These are phyloP conservation scores for Cochlearius cochlearius DNA, from an alignment of 2,113 vertebrate species.

Conservation along the genomic window DNA sequence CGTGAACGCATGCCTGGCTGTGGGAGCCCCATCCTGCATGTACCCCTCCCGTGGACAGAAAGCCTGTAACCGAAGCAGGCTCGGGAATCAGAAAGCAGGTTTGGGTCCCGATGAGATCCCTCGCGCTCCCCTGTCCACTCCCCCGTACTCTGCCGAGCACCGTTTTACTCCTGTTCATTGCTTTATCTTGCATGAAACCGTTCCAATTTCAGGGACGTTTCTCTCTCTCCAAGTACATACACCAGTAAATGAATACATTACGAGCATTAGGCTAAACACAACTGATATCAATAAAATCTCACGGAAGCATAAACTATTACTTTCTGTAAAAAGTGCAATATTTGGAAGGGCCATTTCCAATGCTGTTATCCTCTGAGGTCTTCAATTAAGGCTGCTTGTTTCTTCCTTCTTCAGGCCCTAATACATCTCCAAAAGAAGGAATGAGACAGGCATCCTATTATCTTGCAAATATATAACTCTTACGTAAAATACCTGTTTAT, in stretches of 20 bases:
- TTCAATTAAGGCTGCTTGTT: background rate
- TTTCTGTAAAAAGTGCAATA: background rate
- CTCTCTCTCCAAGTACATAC: background rate
- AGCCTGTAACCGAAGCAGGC: fast-evolving
- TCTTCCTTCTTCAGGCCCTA: background rate
- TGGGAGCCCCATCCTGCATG: background rate
- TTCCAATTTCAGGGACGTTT: background rate
- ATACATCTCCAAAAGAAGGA: background rate
- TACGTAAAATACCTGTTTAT: background rate
- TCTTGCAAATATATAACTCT: background rate
- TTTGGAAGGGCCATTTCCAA: background rate
- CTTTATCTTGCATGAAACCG: background rate
- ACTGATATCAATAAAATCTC: background rate
- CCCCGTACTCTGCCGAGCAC: background rate
- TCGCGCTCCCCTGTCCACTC: fast-evolving
- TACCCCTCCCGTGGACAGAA: background rate
- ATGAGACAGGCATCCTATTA: background rate
- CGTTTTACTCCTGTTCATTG: fast-evolving
- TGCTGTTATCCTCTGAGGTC: background rate
- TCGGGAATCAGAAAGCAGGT: background rate
- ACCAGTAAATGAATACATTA: background rate
- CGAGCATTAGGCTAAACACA: background rate
- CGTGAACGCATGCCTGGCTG: fast-evolving
- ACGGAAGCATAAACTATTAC: background rate
- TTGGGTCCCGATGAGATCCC: background rate